Conservation (phyloP, 2,113 vertebrate genomes). For the Xiphias gladius region DNA sequence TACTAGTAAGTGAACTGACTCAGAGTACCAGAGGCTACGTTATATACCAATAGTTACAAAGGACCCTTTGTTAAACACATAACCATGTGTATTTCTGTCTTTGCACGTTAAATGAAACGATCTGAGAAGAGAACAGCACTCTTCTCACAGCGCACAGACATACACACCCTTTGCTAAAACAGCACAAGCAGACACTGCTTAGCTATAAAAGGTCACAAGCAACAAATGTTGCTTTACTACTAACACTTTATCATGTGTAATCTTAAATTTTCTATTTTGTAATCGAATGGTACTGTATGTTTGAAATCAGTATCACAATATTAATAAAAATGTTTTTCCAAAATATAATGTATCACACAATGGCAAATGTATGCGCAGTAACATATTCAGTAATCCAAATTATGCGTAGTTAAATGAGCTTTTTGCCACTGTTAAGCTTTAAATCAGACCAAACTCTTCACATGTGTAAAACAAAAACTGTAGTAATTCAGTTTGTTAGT, state of each 20-base stretch:
- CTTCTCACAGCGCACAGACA: background rate
- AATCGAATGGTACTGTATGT: too few relatives aligned
- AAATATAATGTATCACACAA: too few relatives aligned
- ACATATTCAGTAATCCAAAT: too few relatives aligned
- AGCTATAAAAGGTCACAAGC: background rate
- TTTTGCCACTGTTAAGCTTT: too few relatives aligned
- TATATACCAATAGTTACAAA: background rate
- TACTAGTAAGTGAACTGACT: background rate
- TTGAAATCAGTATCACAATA: too few relatives aligned
- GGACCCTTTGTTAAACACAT: background rate
- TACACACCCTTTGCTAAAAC: background rate
- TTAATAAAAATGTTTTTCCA: too few relatives aligned
- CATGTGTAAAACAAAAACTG: too few relatives aligned
- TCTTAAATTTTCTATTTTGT: background rate
- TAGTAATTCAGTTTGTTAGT: too few relatives aligned
- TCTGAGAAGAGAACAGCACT: background rate
- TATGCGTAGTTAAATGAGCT: too few relatives aligned
- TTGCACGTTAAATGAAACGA: background rate
- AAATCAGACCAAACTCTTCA: too few relatives aligned
- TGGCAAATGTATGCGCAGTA: too few relatives aligned
- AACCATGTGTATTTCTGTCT: background rate
- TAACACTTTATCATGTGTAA: background rate
- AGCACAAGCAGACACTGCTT: background rate
- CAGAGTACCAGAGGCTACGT: background rate
- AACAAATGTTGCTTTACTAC: background rate